Conservation (phyloP, 1,140 invertebrate species). For the Mizuhopecten yessoensis region DNA sequence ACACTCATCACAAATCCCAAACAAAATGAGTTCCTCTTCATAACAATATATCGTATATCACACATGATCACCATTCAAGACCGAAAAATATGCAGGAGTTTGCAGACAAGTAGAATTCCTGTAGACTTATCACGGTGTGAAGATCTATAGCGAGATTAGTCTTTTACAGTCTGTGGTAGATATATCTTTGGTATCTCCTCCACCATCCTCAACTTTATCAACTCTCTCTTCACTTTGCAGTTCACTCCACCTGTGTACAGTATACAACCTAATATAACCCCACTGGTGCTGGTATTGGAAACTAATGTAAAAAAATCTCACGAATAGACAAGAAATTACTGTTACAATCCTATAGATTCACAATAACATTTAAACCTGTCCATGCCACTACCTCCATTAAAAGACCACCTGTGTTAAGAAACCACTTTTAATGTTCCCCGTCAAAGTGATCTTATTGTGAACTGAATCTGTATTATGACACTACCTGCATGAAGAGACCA, state of each 20-base stretch:
- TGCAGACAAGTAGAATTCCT: slow-evolving; percentile 6
- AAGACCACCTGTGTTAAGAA: too few relatives aligned
- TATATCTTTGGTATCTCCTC: background rate
- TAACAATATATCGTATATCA: background rate
- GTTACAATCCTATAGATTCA: too few relatives aligned
- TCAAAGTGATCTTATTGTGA: too few relatives aligned
- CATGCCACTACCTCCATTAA: too few relatives aligned
- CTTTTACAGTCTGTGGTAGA: background rate
- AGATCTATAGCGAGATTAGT: background rate
- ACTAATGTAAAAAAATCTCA: too few relatives aligned
- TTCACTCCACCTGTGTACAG: background rate
- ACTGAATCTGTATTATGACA: too few relatives aligned
- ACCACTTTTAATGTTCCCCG: too few relatives aligned
- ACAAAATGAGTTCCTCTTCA: background rate
- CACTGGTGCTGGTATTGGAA: background rate
- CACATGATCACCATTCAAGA: background rate
- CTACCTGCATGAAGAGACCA: too few relatives aligned
- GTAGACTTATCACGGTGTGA: background rate
- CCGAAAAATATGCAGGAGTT: background rate
- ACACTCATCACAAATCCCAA: slow-evolving; percentile 8
- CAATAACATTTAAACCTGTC: too few relatives aligned
- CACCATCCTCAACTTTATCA: slow-evolving; percentile 3
- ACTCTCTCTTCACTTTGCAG: background rate
- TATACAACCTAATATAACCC: background rate
- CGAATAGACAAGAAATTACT: too few relatives aligned